These are phyloP conservation scores for Polyodon spathula DNA, from an alignment of 2,113 vertebrate species.

Conservation along the genomic window DNA sequence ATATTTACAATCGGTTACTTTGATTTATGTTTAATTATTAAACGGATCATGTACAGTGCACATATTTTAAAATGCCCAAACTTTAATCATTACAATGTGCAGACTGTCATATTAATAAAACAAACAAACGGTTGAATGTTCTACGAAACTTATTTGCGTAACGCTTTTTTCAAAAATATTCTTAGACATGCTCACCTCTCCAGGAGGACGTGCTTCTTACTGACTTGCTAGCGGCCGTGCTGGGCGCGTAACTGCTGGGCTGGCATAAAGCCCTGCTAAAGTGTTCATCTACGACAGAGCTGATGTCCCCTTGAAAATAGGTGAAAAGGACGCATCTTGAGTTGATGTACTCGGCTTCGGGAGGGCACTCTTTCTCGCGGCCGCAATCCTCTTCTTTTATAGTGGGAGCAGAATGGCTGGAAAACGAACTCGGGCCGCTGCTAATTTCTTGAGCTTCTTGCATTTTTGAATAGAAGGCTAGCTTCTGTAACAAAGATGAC, in stretches of 20 bases:
- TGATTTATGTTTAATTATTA: too few relatives aligned
- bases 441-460: slow-evolving; percentile 77
- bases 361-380: slow-evolving; percentile 83
- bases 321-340: slow-evolving; percentile 94
- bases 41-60: too few relatives aligned
- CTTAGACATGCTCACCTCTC: slow-evolving; percentile 55
- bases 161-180: too few relatives aligned
- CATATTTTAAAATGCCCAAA: too few relatives aligned
- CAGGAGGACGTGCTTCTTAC: slow-evolving; percentile 54
- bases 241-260: slow-evolving; percentile 60
- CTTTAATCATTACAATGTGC: too few relatives aligned
- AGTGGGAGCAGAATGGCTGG: slow-evolving; percentile 56
- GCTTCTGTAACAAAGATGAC: slow-evolving; percentile 57
- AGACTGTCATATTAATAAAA: too few relatives aligned
- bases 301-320: slow-evolving; percentile 96
- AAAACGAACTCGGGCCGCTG: slow-evolving; percentile 60
- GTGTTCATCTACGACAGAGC: slow-evolving; percentile 91
- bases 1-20: too few relatives aligned
- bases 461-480: slow-evolving; percentile 95
- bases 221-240: slow-evolving; percentile 51
- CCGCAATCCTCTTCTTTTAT: slow-evolving; percentile 83
- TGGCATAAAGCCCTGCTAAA: slow-evolving; percentile 94
- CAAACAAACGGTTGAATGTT: too few relatives aligned
- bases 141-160: too few relatives aligned
- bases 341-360: slow-evolving; percentile 89